Base-by-base conservation (phyloP, 2,797 vertebrate genomes). In the Channa striata region DNA sequence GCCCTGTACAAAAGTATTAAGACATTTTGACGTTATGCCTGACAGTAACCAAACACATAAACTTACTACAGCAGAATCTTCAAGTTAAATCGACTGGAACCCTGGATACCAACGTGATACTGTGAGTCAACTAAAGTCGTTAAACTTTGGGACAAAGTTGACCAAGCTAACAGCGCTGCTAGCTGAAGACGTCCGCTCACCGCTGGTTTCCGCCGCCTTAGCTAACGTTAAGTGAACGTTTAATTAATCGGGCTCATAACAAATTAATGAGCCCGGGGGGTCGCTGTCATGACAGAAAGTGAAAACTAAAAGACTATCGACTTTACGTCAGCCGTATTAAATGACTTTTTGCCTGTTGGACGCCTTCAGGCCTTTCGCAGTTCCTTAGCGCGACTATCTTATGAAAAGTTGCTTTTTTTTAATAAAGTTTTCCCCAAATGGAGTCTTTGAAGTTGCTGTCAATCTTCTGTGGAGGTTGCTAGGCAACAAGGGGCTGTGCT, bases 241-340 rank as follows among this genome's bases (percentile, higher is more conserved):
- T 80, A 86, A 91, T 89, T 88, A 90, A 85, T 74, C 76, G 5
- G 4, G 75, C 82, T 87, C 59, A 92, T 91, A n/a, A 79, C 19
- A 75, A 49, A 84, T 92, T 90, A 78, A 92, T 91, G 82, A 89
- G 84, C 82, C 37, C 20, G 42, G 72, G 85, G 78, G 85, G 79
- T 78, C 77, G 84, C 90, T 87, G 88, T 84, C 88, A 91, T 87
- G 87, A 79, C 51, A 71, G 83, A 87, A 92, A 89, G 88, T 88
- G 81, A 92, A 88, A 85, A 83, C 67, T 59, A 72, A 80, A 80
- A 83, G 60, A 49, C 51, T 80, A 85, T 91, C 87, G 68, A 54
- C 77, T 90, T 19, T 8, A 44, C 42, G 42, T 44, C 85, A 90
- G 90, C 60, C 61, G 50, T 48, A 21, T 72, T 34, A 62, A 68